Evolutionary conservation across 1,140 invertebrate species (phyloP).

Genomic region (Hyles euphorbiae): DNA sequence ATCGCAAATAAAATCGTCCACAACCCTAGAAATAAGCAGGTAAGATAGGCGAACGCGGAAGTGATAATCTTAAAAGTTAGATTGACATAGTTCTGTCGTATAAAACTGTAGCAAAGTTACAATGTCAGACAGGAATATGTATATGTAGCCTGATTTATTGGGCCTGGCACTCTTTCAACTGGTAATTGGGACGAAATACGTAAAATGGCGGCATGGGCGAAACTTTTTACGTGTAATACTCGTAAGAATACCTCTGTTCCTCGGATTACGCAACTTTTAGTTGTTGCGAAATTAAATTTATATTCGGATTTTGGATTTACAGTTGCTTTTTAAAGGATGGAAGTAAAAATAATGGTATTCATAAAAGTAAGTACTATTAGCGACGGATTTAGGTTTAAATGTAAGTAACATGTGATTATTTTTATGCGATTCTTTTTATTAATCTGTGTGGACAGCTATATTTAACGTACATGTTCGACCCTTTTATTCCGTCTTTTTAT

Average conservation of each 20-base stretch:
- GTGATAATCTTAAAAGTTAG: constrained; percentile 70
- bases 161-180: constrained; percentile 45
- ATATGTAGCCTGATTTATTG: constrained; percentile 46
- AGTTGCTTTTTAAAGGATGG: too few relatives aligned
- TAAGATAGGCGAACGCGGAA: constrained; percentile 49
- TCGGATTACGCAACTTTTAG: too few relatives aligned
- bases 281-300: too few relatives aligned
- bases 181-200: constrained; percentile 45
- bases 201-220: constrained; percentile 22
- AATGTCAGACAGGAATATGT: constrained; percentile 42
- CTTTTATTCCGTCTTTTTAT: too few relatives aligned
- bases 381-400: too few relatives aligned
- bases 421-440: too few relatives aligned
- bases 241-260: constrained; percentile 1
- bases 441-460: too few relatives aligned
- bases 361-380: too few relatives aligned
- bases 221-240: constrained; percentile 8
- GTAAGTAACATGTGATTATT: too few relatives aligned
- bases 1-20: background rate
- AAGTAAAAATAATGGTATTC: too few relatives aligned
- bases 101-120: constrained; percentile 52
- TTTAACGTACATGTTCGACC: too few relatives aligned
- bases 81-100: constrained; percentile 64
- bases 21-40: constrained; percentile 39
- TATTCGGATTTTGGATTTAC: too few relatives aligned